These are phyloP conservation scores for Drosophila siamana DNA, from an alignment of 2,888 invertebrate species.

Conservation along the genomic window DNA sequence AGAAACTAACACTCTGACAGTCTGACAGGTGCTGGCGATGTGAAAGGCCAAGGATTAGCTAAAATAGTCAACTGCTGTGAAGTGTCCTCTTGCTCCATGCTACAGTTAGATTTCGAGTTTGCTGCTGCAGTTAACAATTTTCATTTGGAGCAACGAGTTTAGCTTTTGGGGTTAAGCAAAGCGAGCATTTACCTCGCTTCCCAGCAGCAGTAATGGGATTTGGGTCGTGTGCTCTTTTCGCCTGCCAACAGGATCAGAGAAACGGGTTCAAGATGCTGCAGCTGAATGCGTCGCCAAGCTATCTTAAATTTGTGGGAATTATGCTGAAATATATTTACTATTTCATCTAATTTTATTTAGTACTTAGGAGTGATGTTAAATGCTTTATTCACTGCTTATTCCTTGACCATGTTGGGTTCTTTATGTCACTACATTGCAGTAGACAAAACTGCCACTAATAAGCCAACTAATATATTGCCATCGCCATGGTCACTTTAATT, in stretches of 20 bases:
- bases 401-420: too few relatives aligned
- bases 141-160: background rate
- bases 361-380: too few relatives aligned
- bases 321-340: too few relatives aligned
- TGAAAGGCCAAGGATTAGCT: conserved; percentile 21
- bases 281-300: too few relatives aligned
- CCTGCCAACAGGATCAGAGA: background rate
- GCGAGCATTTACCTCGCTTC: background rate
- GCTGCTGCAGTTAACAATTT: background rate
- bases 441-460: background rate
- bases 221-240: background rate
- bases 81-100: conserved; percentile 5
- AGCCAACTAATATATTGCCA: background rate
- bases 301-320: too few relatives aligned
- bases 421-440: background rate
- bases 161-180: background rate
- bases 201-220: background rate
- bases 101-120: background rate
- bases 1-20: too few relatives aligned
- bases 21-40: background rate
- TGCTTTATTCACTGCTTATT: too few relatives aligned
- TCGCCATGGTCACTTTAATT: conserved; percentile 3
- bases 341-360: too few relatives aligned
- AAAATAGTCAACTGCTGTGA: conserved; percentile 11
- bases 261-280: background rate